Evolutionary conservation across 2,797 vertebrate genomes (phyloP).

Genomic region (Leptodactylus fallax): DNA sequence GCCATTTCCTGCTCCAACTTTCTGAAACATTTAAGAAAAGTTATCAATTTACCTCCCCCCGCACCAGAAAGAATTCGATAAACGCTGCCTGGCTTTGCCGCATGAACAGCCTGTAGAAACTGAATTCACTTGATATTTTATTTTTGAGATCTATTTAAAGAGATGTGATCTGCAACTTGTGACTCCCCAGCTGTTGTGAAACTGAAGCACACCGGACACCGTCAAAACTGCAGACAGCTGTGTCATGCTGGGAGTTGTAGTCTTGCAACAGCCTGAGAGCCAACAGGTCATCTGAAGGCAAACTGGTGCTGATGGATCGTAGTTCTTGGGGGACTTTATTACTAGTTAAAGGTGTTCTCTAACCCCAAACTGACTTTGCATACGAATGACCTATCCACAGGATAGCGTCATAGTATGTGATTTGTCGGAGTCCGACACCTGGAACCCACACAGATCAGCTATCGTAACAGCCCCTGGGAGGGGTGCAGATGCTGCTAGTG

Average conservation of each 20-base stretch:
- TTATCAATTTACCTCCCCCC: not conserved
- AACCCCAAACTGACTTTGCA: too few relatives aligned
- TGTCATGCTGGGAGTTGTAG: not conserved
- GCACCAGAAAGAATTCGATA: too few relatives aligned
- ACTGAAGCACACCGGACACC: not conserved
- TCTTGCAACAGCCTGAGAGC: not conserved
- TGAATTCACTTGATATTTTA: not conserved
- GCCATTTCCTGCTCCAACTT: constrained; percentile 13
- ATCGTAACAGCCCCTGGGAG: too few relatives aligned
- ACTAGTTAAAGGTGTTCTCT: too few relatives aligned
- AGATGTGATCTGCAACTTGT: not conserved
- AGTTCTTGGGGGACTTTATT: too few relatives aligned
- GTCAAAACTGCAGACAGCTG: not conserved
- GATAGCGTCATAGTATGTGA: too few relatives aligned
- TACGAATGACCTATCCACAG: too few relatives aligned
- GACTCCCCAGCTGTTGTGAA: not conserved
- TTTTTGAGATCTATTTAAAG: not conserved
- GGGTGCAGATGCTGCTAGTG: too few relatives aligned
- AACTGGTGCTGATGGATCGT: too few relatives aligned
- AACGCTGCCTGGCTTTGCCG: not conserved
- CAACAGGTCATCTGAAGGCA: too few relatives aligned
- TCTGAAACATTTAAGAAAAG: not conserved
- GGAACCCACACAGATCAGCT: too few relatives aligned
- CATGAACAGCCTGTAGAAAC: not conserved
- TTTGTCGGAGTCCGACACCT: too few relatives aligned